phyloP scores from a whole-genome alignment of 2,888 invertebrate genomes.

The Drosophila ezoana region DNA sequence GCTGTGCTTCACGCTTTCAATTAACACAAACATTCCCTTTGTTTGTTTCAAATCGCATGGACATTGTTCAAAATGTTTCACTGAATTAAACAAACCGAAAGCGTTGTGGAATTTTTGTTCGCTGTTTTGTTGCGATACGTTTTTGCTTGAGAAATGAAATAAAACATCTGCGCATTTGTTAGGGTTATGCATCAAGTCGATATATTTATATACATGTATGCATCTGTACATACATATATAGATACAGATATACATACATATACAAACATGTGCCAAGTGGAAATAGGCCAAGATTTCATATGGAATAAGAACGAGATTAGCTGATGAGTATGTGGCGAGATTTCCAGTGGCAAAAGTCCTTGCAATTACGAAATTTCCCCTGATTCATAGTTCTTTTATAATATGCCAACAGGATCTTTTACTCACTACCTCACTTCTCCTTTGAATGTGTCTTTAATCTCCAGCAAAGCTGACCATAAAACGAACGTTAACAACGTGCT shows the following conservation, averaged over 20 bases:
- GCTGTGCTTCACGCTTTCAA: conserved; percentile 76
- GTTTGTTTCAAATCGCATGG: conserved; percentile 79
- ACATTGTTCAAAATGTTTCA: conserved; percentile 78
- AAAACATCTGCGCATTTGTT: conserved; percentile 76
- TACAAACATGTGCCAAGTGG: conserved; percentile 13
- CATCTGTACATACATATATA: conserved; percentile 5
- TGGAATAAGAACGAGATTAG: conserved; percentile 7
- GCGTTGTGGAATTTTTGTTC: conserved; percentile 61
- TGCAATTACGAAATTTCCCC: conserved; percentile 1
- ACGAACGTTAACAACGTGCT: background rate
- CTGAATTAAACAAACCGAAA: conserved; percentile 61
- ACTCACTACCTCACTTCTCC: background rate
- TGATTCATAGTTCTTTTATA: no score
- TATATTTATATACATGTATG: conserved; percentile 16
- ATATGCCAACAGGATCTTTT: no score
- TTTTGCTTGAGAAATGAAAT: conserved; percentile 52
- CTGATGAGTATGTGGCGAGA: conserved; percentile 1
- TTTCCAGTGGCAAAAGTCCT: conserved; percentile 5
- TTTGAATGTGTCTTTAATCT: background rate
- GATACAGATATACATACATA: background rate
- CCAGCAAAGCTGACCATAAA: background rate
- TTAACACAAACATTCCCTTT: conserved; percentile 79
- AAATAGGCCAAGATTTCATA: conserved; percentile 24
- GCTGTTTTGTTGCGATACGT: conserved; percentile 21
- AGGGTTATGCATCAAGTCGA: conserved; percentile 71